phyloP scores from a whole-genome alignment of 2,888 invertebrate species.

The Terebella lapidaria region DNA sequence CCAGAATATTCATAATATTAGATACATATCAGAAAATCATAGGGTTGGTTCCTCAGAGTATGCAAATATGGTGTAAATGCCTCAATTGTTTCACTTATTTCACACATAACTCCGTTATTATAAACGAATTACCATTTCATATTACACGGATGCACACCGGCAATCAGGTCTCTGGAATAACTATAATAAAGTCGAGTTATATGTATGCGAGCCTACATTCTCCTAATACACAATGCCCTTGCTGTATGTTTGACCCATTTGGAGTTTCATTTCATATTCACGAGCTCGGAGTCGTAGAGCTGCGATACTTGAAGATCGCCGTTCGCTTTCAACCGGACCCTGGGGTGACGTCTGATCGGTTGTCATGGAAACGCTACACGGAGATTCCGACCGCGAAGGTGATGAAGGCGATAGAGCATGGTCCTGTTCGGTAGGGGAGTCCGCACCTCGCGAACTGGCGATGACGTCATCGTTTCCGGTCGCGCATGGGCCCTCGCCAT shows the following conservation, averaged over 20 bases:
- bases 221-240: conserved; percentile 1
- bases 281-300: conserved; percentile 35
- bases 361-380: background rate
- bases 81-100: no score
- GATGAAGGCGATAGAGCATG: no score
- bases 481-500: background rate
- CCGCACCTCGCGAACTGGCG: background rate
- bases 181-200: background rate
- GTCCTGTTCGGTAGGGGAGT: background rate
- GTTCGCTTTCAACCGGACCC: background rate
- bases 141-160: no score
- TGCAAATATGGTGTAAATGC: no score
- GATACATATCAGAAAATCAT: no score
- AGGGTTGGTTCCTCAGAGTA: no score
- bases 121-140: no score
- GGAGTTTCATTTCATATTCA: conserved; percentile 35
- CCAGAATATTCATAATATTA: no score
- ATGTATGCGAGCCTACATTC: background rate
- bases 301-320: conserved; percentile 30
- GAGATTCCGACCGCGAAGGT: background rate
- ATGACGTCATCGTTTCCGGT: background rate
- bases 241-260: conserved; percentile 6
- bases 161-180: no score
- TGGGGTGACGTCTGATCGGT: background rate
- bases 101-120: no score